Base-by-base conservation (phyloP, 2,888 invertebrate genomes). In the Thymelicus lineola region DNA sequence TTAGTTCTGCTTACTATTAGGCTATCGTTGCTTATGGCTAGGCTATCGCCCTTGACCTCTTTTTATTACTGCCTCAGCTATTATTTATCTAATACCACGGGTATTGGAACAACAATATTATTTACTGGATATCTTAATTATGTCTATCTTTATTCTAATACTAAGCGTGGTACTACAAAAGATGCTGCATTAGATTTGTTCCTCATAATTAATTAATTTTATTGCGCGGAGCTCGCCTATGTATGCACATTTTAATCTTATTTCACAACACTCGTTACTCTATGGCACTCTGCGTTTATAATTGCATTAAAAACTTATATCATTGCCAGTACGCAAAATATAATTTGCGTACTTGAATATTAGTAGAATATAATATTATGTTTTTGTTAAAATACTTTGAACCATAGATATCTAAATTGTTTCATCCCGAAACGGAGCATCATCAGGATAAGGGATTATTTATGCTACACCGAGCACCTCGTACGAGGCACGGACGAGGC, bases 291-390 rank as follows among this genome's bases (percentile, higher is more conserved):
- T 36, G 48, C 58, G 46, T 58, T 59, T 60, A n/a, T 66, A 66
- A 66, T 66, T 60, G 59, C 36, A 66, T 66, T 66, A 59, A 20
- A 62, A 50, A 62, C 36, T 15, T 15, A 50, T 42, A 50, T 50
- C 46, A 48, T 48, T 48, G 48, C 48, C 46, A 46, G 46, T 48
- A 15, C 12, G 15, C 5, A 48, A 48, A 48, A 48, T 48, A 7
- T n/a, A n/a, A n/a, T n/a, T n/a, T n/a, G n/a, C n/a, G 7, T 48
- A 48, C 48, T 48, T 48, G 7, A 48, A 7, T 48, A 48, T 48
- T 7, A 4, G 15, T 15, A 20, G 20, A 20, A 20, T 20, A 20
- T 20, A 20, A 20, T n/a, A n/a, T 15, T 48, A 48, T 15, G 10
- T 48, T 48, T 48, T 62, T 35, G 62, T 20, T 48, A 35, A 17